Evolutionary conservation across 2,113 vertebrate species (phyloP).

Genomic region (Mesembrinibis cayennensis): DNA sequence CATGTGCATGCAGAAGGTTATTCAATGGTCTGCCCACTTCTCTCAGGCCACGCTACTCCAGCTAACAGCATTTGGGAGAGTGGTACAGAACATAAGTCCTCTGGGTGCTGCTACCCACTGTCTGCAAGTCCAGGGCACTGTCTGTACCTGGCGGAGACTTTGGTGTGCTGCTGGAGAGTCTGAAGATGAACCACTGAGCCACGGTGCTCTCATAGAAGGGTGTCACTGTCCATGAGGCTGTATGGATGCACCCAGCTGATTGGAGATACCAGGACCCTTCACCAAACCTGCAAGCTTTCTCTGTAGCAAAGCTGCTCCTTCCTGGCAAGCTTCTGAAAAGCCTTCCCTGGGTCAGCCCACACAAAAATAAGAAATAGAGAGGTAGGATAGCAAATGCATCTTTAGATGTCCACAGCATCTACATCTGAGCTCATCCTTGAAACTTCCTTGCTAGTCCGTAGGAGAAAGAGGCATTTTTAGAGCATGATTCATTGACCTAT

Average conservation of each 20-base stretch:
- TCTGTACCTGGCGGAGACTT: background rate
- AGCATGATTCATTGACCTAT: slow-evolving; percentile 36
- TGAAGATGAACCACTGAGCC: background rate
- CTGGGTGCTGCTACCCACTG: background rate
- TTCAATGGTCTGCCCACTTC: background rate
- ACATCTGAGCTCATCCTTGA: background rate
- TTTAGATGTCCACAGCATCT: background rate
- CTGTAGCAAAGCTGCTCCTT: background rate
- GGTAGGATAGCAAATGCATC: background rate
- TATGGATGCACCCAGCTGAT: background rate
- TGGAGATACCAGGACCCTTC: background rate
- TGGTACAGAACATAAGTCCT: background rate
- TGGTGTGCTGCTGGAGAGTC: background rate
- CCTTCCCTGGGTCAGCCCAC: background rate
- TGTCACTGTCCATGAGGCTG: background rate
- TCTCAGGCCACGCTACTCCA: background rate
- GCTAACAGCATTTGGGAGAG: background rate
- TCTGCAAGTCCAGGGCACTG: background rate
- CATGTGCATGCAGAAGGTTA: background rate
- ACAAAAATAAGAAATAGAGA: background rate
- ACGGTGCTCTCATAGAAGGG: rapidly evolving
- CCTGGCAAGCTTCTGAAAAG: background rate
- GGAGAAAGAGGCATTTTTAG: slow-evolving; percentile 24
- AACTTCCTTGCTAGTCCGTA: background rate
- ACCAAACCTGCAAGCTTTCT: background rate